Conservation (phyloP, 2,113 vertebrate species). For the Martes martes region DNA sequence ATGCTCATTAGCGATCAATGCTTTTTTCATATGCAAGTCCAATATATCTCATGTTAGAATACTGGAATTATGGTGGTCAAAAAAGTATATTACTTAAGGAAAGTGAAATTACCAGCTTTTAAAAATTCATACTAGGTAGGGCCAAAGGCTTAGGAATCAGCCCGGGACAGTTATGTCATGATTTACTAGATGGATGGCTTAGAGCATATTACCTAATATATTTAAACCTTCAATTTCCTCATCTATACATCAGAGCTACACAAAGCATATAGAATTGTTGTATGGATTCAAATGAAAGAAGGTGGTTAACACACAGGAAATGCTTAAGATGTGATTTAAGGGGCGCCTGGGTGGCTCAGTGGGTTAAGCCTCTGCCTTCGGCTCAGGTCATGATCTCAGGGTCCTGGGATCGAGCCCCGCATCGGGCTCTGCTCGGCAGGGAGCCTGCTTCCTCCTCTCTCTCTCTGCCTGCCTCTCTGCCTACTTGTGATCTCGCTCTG, state of each 20-base stretch:
- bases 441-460: too few species aligned
- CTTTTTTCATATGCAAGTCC: neutral
- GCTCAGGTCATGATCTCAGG: too few species aligned
- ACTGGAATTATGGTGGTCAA: neutral
- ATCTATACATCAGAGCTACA: neutral
- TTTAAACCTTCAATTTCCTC: neutral
- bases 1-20: neutral
- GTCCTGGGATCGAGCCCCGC: too few species aligned
- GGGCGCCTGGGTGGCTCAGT: too few species aligned
- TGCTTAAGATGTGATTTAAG: neutral
- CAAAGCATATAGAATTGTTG: neutral
- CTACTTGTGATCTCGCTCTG: too few species aligned
- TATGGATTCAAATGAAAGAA: neutral
- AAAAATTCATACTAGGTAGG: neutral
- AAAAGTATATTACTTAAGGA: neutral
- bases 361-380: too few species aligned
- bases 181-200: neutral
- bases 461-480: too few species aligned
- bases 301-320: neutral
- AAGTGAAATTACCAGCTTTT: neutral
- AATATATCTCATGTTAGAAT: neutral
- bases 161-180: neutral
- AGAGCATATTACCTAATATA: neutral
- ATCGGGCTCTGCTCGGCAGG: too few species aligned
- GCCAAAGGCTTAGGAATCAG: neutral